A percentile compares a stretch with the other conserved stretches of the same genome.
These are phyloP conservation scores for Caenorhabditis auriculariae DNA, from an alignment of 2,888 invertebrate species.

Conservation along the genomic window DNA sequence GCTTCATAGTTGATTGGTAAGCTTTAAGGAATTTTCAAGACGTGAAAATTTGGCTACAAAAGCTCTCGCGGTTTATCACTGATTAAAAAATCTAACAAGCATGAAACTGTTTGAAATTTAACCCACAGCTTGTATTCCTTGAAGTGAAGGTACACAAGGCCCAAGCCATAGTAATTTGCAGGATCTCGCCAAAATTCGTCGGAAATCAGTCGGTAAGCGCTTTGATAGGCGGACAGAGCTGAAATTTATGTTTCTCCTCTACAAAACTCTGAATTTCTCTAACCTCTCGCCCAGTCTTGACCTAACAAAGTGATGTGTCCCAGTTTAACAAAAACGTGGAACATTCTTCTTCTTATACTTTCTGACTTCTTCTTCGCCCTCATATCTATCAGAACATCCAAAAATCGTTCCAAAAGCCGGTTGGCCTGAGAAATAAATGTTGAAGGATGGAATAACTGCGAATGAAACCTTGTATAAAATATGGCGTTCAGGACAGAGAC, in stretches of 20 bases:
- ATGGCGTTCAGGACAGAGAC: conserved; percentile 9
- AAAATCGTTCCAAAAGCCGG: conserved; percentile 7
- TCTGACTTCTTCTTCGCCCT: conserved; percentile 10
- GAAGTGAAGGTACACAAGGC: conserved; percentile 92
- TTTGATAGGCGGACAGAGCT: conserved; percentile 97
- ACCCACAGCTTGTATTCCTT: conserved; percentile 87
- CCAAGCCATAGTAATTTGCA: conserved; percentile 88
- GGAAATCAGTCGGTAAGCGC: conserved; percentile 74
- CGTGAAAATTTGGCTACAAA: too few relatives aligned
- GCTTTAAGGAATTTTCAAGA: too few relatives aligned
- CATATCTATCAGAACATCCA: conserved; percentile 4
- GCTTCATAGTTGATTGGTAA: too few relatives aligned
- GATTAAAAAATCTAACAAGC: too few relatives aligned
- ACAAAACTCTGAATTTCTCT: not conserved
- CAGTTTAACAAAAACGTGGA: conserved; percentile 81
- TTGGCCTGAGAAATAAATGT: too few relatives aligned
- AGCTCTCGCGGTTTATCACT: too few relatives aligned
- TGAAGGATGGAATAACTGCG: not conserved
- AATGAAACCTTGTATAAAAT: conserved; percentile 30
- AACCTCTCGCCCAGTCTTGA: conserved; percentile 92
- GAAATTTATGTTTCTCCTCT: conserved; percentile 64
- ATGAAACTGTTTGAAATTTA: too few relatives aligned
- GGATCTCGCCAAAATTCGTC: conserved; percentile 84
- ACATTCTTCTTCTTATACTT: conserved; percentile 12
- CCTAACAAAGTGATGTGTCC: conserved; percentile 91